Conservation (phyloP, 2,113 vertebrate species). For the Turdus rufiventris region DNA sequence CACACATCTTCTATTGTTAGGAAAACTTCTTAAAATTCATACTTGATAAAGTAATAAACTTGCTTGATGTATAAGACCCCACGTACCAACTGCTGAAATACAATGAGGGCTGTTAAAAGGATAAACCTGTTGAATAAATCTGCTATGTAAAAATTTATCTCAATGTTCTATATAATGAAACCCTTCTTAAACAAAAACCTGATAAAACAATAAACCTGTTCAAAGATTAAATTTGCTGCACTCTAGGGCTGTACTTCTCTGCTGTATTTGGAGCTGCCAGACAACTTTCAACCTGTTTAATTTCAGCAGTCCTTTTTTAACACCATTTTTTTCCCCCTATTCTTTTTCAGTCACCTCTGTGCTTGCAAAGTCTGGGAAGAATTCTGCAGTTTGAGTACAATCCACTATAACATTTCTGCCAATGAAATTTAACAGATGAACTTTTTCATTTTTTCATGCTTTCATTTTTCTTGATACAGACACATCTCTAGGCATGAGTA, state of each 20-base stretch:
- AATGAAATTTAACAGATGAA: not conserved
- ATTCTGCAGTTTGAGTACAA: not conserved
- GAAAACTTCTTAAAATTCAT: slow-evolving; percentile 74
- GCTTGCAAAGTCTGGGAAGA: not conserved
- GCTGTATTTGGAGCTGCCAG: slow-evolving; percentile 59
- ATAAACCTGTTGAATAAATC: slow-evolving; percentile 73
- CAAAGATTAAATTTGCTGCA: slow-evolving; percentile 63
- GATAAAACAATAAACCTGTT: slow-evolving; percentile 72
- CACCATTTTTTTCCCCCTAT: not conserved
- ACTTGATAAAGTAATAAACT: slow-evolving; percentile 72
- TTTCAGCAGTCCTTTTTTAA: slow-evolving; percentile 31
- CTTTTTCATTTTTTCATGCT: not conserved
- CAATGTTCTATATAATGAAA: slow-evolving; percentile 63
- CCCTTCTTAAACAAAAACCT: slow-evolving; percentile 70
- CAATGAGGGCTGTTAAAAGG: slow-evolving; percentile 63
- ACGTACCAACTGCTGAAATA: slow-evolving; percentile 60
- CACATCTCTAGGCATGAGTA: slow-evolving; percentile 26
- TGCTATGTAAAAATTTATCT: slow-evolving; percentile 68
- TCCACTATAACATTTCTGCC: not conserved
- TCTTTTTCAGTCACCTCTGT: not conserved
- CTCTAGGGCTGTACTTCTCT: slow-evolving; percentile 59
- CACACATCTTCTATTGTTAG: slow-evolving; percentile 59
- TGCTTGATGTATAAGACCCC: slow-evolving; percentile 68
- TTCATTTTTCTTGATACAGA: slow-evolving; percentile 43
- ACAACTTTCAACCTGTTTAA: slow-evolving; percentile 66